phyloP scores from a whole-genome alignment of 1,140 invertebrate genomes.

The Rhyacophila brunnea region DNA sequence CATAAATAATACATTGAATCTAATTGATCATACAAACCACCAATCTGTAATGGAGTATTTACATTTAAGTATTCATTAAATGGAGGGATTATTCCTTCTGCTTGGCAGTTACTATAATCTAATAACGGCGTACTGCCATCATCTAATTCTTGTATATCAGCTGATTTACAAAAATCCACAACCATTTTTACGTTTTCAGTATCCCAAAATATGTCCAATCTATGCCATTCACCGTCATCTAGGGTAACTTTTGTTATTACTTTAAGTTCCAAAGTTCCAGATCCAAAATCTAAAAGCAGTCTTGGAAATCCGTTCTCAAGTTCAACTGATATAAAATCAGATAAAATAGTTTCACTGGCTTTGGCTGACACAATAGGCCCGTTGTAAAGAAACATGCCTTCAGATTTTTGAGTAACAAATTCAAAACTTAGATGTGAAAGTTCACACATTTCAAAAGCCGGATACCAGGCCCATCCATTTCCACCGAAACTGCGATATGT shows the following conservation, averaged over 20 bases:
- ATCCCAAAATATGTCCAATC: conserved; percentile 66
- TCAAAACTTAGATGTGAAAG: conserved; percentile 66
- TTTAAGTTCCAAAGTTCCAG: conserved; percentile 60
- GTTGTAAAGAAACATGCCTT: conserved; percentile 69
- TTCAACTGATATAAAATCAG: conserved; percentile 68
- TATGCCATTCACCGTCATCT: conserved; percentile 69
- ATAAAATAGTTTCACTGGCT: conserved; percentile 49
- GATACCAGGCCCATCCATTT: conserved; percentile 67
- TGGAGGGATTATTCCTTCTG: conserved; percentile 58
- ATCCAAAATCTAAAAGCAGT: conserved; percentile 69
- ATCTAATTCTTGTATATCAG: conserved; percentile 54
- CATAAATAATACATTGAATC: conserved; percentile 82
- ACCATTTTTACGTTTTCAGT: conserved; percentile 62
- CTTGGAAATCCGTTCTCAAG: conserved; percentile 62
- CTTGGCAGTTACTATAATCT: conserved; percentile 61
- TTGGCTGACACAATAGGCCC: conserved; percentile 64
- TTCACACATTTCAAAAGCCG: conserved; percentile 65
- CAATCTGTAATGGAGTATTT: conserved; percentile 62
- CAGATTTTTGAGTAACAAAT: conserved; percentile 61
- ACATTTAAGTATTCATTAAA: conserved; percentile 70
- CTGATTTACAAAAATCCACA: conserved; percentile 62
- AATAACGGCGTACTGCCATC: conserved; percentile 56
- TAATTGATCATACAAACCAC: conserved; percentile 62
- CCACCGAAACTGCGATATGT: conserved; percentile 63
- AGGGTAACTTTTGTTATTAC: conserved; percentile 57